phyloP scores from a whole-genome alignment of 2,888 invertebrate genomes.

The Ectemnius lituratus region DNA sequence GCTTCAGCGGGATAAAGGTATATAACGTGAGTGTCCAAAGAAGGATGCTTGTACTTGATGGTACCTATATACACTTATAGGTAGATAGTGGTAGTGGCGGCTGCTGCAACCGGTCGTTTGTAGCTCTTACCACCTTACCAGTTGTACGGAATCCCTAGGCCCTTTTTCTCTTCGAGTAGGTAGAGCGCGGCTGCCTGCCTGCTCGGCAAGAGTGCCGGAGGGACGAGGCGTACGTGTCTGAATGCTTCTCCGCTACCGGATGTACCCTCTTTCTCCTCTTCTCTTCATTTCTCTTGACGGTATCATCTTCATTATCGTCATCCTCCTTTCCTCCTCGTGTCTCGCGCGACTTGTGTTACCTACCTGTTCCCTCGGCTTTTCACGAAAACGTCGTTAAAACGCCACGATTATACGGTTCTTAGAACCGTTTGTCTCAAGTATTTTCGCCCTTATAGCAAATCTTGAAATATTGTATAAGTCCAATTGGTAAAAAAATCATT shows the following conservation, averaged over 20 bases:
- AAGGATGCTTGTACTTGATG: neutral
- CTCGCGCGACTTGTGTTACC: neutral
- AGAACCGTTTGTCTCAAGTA: too few relatives aligned
- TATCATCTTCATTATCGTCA: neutral
- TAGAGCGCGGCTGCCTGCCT: neutral
- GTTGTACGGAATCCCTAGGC: conserved; percentile 18
- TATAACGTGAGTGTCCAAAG: too few relatives aligned
- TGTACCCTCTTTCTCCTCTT: conserved; percentile 54
- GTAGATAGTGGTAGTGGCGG: neutral
- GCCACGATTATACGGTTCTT: too few relatives aligned
- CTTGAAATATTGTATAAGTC: too few relatives aligned
- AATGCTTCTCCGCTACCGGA: conserved; percentile 68
- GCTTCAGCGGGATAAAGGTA: too few relatives aligned
- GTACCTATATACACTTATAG: neutral
- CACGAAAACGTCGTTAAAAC: too few relatives aligned
- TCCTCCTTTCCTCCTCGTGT: conserved; percentile 1
- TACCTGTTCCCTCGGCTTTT: too few relatives aligned
- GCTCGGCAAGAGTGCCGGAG: conserved; percentile 34
- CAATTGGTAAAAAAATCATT: too few relatives aligned
- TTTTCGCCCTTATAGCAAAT: too few relatives aligned
- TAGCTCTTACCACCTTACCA: conserved; percentile 25
- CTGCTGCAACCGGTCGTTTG: conserved; percentile 11
- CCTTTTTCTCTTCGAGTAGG: conserved; percentile 35
- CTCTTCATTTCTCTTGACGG: conserved; percentile 20
- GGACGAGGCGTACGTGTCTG: conserved; percentile 49